Evolutionary conservation across 1,140 invertebrate genomes (phyloP).

Genomic region (Zaprionus camerounensis): DNA sequence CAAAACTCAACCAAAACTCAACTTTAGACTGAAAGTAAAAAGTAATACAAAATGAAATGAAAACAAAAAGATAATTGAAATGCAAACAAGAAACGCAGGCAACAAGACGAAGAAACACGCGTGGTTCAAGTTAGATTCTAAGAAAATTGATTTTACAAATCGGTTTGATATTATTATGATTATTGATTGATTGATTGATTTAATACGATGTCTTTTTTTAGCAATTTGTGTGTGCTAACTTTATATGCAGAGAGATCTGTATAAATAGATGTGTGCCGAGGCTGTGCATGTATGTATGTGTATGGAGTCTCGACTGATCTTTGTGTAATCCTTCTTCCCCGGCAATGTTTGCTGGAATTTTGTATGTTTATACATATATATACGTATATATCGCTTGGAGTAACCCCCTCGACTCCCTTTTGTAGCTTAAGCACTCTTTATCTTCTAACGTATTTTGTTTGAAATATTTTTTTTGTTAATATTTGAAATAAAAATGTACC

Average conservation of each 20-base stretch:
- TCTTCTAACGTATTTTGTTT: slow-evolving; percentile 48
- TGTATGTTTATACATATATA: slow-evolving; percentile 43
- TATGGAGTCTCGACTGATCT: slow-evolving; percentile 25
- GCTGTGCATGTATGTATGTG: slow-evolving; percentile 9
- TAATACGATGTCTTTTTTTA: slow-evolving; percentile 7
- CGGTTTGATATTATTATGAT: slow-evolving; percentile 43
- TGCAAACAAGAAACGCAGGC: slow-evolving; percentile 13
- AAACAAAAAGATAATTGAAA: slow-evolving; percentile 17
- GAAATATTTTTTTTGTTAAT: slow-evolving; percentile 51
- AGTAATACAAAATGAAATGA: slow-evolving; percentile 39
- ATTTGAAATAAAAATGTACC: slow-evolving; percentile 43
- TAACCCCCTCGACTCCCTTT: slow-evolving; percentile 33
- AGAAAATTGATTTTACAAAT: slow-evolving; percentile 40
- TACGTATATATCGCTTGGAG: slow-evolving; percentile 3
- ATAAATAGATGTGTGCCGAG: slow-evolving; percentile 30
- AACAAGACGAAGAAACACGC: slow-evolving; percentile 31
- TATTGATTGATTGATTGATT: slow-evolving; percentile 33
- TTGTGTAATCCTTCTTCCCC: slow-evolving; percentile 37
- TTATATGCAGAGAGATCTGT: slow-evolving; percentile 29
- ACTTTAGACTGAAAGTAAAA: slow-evolving; percentile 75
- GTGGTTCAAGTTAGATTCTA: slow-evolving; percentile 66
- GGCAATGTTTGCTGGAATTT: slow-evolving; percentile 45
- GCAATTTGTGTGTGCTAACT: slow-evolving; percentile 26
- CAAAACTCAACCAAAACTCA: slow-evolving; percentile 66
- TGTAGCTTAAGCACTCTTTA: slow-evolving; percentile 55